These are phyloP conservation scores for Morus bassanus DNA, from an alignment of 2,797 vertebrate genomes.

Conservation along the genomic window DNA sequence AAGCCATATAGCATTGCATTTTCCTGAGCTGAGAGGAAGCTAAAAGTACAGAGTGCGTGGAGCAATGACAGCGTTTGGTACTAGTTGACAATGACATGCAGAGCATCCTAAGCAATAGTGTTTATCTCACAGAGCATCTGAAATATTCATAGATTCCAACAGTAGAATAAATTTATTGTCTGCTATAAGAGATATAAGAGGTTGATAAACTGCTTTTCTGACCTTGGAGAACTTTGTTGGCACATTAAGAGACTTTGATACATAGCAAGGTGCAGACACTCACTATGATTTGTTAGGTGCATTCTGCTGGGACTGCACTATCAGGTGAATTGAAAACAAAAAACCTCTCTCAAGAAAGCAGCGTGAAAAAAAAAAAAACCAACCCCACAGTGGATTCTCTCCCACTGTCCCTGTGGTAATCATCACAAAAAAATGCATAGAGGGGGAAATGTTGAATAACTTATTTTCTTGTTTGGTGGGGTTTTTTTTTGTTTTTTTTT, in stretches of 20 bases:
- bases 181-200: slow-evolving; percentile 80
- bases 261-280: slow-evolving; percentile 65
- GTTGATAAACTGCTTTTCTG: slow-evolving; percentile 82
- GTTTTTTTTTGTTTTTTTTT: not conserved
- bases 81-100: slow-evolving; percentile 55
- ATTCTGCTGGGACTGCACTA: slow-evolving; percentile 40
- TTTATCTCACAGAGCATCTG: slow-evolving; percentile 82
- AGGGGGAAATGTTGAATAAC: not conserved
- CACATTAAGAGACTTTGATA: slow-evolving; percentile 77
- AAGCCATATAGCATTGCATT: not conserved
- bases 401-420: not conserved
- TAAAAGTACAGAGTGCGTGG: not conserved
- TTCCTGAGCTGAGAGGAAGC: not conserved
- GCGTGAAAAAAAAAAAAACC: not conserved
- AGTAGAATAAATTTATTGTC: slow-evolving; percentile 84
- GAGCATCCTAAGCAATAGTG: slow-evolving; percentile 72
- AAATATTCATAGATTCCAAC: slow-evolving; percentile 84
- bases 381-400: not conserved
- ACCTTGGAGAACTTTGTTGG: slow-evolving; percentile 87
- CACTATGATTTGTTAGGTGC: slow-evolving; percentile 73
- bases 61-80: slow-evolving; percentile 41
- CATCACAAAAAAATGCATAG: not conserved
- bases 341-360: not conserved
- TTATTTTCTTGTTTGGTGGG: not conserved
- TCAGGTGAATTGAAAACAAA: slow-evolving; percentile 59